Evolutionary conservation across 2,113 vertebrate genomes (phyloP), one percentile per base, ranked within the genome.

Genomic region (Phalacrocorax carbo): DNA sequence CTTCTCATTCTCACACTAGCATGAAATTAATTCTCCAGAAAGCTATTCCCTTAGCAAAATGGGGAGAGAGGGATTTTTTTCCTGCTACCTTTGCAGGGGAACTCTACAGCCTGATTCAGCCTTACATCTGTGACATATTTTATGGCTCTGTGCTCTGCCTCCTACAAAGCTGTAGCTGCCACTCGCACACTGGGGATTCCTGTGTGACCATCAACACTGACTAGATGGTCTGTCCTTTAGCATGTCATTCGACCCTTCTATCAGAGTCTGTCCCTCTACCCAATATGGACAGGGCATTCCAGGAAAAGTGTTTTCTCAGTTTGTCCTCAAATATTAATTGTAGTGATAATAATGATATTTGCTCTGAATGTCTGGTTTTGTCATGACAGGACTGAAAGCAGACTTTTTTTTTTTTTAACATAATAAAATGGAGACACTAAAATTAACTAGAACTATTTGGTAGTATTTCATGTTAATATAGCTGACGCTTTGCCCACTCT

Each of bases 171-270:
- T 1, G 2, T 13, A 32, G 57, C 5, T 60, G 32, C 29, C 22
- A 12, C 13, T 34, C 0, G 0, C 4, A 2, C 1, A 1, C 29
- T 36, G 42, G 49, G 15, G 26, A 14, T 48, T 72, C 38, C 44
- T 68, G 20, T 58, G 49, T 61, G 23, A 58, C 38, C 2, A 0
- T 58, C 54, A 68, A 3, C 20, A 51, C 16, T 30, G 57, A 36
- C 46, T 15, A n/a, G 49, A 13, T 42, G 23, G 15, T 54, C 9
- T 21, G 32, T 25, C 66, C 32, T 58, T 60, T 11, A 22, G 42
- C 17, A 16, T 19, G 7, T 34, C 48, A 2, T 71, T 78, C 32
- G 17, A 15, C 15, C 15, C 32, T 82, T 65, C 55, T 42, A 7
- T 55, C 34, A 21, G 21, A 68, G 13, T 27, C 32, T 36, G 51